Evolutionary conservation across 2,888 invertebrate species (phyloP).

Genomic region (Spisula solida): DNA sequence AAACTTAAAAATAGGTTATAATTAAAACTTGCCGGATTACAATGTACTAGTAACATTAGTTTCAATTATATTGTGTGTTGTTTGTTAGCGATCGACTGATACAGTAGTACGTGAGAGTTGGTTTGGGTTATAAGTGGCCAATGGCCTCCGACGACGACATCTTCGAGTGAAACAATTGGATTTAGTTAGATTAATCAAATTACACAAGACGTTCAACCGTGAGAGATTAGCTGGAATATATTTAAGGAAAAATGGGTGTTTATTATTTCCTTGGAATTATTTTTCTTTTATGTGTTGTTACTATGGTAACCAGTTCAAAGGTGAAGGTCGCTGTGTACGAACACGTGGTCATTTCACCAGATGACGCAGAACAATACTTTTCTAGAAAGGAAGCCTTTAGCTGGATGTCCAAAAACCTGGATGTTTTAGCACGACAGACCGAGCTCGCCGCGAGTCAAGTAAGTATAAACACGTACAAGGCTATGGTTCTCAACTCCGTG

Average conservation of each 20-base stretch:
- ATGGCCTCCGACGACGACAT: background rate
- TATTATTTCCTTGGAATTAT: background rate
- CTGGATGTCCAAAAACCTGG: conserved; percentile 69
- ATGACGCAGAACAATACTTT: conserved; percentile 45
- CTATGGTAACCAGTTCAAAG: conserved; percentile 31
- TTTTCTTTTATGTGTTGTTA: background rate
- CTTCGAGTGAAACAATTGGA: background rate
- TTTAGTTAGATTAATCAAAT: too few species aligned
- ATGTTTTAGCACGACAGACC: conserved; percentile 59
- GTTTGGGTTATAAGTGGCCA: background rate
- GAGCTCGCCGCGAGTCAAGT: conserved; percentile 62
- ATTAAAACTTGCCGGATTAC: too few species aligned
- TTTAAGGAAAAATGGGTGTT: background rate
- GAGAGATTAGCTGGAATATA: too few species aligned
- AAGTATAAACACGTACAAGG: conserved; percentile 19
- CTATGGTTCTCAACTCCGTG: too few species aligned
- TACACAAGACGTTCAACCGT: too few species aligned
- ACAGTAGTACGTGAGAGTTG: background rate
- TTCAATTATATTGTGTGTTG: too few species aligned
- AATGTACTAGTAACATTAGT: too few species aligned
- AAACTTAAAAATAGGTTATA: too few species aligned
- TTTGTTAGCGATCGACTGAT: too few species aligned
- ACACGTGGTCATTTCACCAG: conserved; percentile 69
- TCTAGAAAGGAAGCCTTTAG: conserved; percentile 64
- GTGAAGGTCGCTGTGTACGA: conserved; percentile 72